These are phyloP conservation scores for Erythrocercus mccallii DNA, from an alignment of 2,113 vertebrate species.

Conservation along the genomic window DNA sequence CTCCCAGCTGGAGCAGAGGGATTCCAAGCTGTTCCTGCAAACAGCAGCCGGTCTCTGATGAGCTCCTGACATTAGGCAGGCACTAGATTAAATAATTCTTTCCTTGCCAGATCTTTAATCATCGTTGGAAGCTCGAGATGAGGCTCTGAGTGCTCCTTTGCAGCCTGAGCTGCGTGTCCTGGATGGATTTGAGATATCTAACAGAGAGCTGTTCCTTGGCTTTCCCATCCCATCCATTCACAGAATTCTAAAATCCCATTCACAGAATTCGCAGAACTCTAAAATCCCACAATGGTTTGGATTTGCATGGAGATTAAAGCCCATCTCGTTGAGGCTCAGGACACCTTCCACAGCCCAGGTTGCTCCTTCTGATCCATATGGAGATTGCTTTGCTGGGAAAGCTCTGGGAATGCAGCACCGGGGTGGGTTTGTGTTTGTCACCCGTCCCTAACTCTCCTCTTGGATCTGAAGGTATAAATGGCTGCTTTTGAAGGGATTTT, in stretches of 20 bases:
- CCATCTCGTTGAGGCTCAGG: background rate
- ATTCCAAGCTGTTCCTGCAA: background rate
- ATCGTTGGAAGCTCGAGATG: background rate
- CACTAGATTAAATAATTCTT: background rate
- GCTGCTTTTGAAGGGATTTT: background rate
- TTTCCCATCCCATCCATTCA: background rate
- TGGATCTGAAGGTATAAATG: fast-evolving
- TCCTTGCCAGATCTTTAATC: slow-evolving; percentile 26
- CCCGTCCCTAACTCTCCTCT: background rate
- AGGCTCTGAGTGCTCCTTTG: background rate
- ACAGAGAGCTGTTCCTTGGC: background rate
- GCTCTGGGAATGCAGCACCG: no score
- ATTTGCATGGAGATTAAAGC: background rate
- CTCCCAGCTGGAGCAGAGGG: background rate
- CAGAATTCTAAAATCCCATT: background rate
- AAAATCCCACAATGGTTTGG: background rate
- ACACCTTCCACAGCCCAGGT: background rate
- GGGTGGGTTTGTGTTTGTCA: background rate
- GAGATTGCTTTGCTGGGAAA: background rate
- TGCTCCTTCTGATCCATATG: background rate
- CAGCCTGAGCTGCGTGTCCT: background rate
- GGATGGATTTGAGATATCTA: background rate
- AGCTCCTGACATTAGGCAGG: background rate
- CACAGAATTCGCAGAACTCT: background rate
- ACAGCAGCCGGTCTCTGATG: background rate